A percentile compares a stretch with the other conserved stretches of the same genome.
Evolutionary conservation across 2,888 invertebrate species (phyloP).

Genomic region (Deilephila porcellus): DNA sequence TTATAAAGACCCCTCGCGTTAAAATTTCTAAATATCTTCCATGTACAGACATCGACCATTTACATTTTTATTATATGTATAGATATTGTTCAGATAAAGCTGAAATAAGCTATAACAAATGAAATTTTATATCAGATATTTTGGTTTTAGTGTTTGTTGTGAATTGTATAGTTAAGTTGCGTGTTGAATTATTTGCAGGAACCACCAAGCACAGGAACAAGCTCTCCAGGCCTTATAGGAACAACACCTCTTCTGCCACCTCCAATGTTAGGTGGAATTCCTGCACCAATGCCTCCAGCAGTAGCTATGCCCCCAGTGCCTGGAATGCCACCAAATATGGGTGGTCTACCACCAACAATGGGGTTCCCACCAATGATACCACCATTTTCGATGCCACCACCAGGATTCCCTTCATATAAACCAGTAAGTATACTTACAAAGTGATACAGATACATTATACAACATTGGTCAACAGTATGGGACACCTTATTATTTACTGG

Average conservation of each 20-base stretch:
- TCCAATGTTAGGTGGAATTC: conserved; percentile 74
- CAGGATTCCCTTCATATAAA: conserved; percentile 87
- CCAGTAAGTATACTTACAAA: conserved; percentile 51
- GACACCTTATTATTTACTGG: no score
- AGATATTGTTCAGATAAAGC: no score
- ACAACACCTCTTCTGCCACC: conserved; percentile 69
- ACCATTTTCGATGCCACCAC: conserved; percentile 91
- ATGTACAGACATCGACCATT: no score
- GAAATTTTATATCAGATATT: no score
- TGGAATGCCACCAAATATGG: conserved; percentile 73
- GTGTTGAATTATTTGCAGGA: conserved; percentile 56
- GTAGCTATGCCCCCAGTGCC: conserved; percentile 82
- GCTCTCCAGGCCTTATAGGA: conserved; percentile 71
- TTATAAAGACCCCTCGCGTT: no score
- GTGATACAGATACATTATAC: no score
- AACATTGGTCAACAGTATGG: no score
- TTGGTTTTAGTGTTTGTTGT: not conserved
- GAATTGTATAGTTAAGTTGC: not conserved
- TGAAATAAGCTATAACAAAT: no score
- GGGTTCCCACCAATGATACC: conserved; percentile 87
- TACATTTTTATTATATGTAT: no score
- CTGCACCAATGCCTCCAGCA: conserved; percentile 81
- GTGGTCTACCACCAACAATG: conserved; percentile 78
- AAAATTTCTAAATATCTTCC: no score
- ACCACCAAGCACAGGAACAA: conserved; percentile 65